Evolutionary conservation across 2,797 vertebrate species (phyloP), one percentile per base, ranked within the genome.

Genomic region (Luscinia megarhynchos): DNA sequence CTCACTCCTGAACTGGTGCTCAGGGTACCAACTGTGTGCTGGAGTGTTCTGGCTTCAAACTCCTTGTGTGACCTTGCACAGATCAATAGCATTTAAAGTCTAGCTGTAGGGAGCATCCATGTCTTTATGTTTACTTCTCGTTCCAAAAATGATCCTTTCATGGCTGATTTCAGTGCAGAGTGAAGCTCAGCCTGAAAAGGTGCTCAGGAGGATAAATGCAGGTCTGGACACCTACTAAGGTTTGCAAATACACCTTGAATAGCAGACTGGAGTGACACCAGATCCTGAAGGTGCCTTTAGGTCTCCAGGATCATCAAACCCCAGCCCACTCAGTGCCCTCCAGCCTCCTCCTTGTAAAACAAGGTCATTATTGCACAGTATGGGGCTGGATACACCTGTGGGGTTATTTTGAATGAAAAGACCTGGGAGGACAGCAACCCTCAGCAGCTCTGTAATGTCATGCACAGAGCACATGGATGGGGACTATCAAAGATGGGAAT

Each of bases 11-110:
- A 61, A 21, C 34, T 80, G 78, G 70, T 67, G 64, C 43, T 41
- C 14, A 6, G 46, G 72, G 14, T 83, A 32, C 76, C 66, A 80
- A 12, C 75, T 32, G 72, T 63, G 81, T 61, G 61, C 64, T 75
- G 23, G 67, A 84, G 38, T n/a, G 72, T 61, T 84, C 63, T 85
- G 76, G 11, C 77, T 93, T 68, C 87, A 50, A 3, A 53, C 40
- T 78, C 79, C 27, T 81, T 67, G 48, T 69, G 67, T 84, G 89
- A 92, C 89, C 87, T 93, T 95, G 84, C 78, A 79, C 30, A 67
- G 72, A 92, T 67, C 89, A 48, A 45, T 32, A n/a, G 27, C n/a
- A 66, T 41, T n/a, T 57, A 16, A 91, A 91, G 61, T 62, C n/a
- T 12, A 22, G 54, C 76, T 86, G 36, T 20, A 38, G 58, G 3